phyloP scores from a whole-genome alignment of 2,888 invertebrate species.

The Lithodes maja region DNA sequence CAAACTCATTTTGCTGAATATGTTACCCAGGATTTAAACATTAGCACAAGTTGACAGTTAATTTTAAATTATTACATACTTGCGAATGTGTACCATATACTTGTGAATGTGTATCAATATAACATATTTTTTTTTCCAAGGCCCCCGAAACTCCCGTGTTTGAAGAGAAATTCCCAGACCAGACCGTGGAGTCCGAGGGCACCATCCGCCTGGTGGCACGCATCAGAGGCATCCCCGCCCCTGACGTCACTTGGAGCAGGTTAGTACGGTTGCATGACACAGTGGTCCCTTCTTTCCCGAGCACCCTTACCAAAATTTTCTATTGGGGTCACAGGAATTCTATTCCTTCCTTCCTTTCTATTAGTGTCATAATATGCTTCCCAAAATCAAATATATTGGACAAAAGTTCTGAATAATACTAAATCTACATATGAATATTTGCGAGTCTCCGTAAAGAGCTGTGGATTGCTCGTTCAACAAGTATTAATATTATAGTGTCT shows the following conservation, averaged over 20 bases:
- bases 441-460: too few species aligned
- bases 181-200: slow-evolving; percentile 86
- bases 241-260: slow-evolving; percentile 91
- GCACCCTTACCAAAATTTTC: not conserved
- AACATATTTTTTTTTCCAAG: slow-evolving; percentile 65
- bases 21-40: too few species aligned
- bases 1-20: too few species aligned
- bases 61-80: too few species aligned
- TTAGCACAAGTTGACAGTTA: too few species aligned
- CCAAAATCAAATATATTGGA: too few species aligned
- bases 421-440: too few species aligned
- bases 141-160: slow-evolving; percentile 90
- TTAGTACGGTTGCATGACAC: slow-evolving; percentile 72
- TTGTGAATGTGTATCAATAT: not conserved
- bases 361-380: too few species aligned
- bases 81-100: too few species aligned
- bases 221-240: slow-evolving; percentile 91
- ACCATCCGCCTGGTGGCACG: slow-evolving; percentile 86
- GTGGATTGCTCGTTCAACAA: too few species aligned
- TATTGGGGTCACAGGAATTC: not conserved
- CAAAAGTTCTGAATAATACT: too few species aligned
- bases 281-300: not conserved
- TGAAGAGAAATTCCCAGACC: slow-evolving; percentile 90
- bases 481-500: too few species aligned
- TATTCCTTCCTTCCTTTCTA: not conserved